These are phyloP conservation scores for Allolobophora icterica DNA, from an alignment of 2,888 invertebrate species.

Conservation along the genomic window DNA sequence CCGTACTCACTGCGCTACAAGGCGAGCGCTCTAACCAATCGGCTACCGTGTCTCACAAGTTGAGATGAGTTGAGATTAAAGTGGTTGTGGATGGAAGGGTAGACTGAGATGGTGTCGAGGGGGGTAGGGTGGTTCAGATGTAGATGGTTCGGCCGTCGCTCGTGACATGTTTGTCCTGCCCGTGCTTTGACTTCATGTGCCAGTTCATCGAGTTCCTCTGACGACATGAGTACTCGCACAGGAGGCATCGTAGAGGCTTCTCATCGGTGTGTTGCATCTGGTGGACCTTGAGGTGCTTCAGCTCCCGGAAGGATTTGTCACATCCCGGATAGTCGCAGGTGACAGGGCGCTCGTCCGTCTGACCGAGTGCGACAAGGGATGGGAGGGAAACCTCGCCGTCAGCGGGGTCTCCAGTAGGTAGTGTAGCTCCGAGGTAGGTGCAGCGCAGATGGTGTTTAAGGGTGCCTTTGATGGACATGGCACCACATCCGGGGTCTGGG, in stretches of 20 bases:
- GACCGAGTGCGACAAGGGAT: constrained; percentile 13
- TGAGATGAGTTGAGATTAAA: too few species aligned
- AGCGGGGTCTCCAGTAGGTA: not conserved
- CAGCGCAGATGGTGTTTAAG: constrained; percentile 43
- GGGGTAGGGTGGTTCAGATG: not conserved
- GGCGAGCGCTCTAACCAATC: too few species aligned
- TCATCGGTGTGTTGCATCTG: constrained; percentile 50
- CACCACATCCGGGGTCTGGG: constrained; percentile 38
- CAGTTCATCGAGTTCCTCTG: constrained; percentile 53
- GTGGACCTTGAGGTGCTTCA: constrained; percentile 50
- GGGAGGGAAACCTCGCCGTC: constrained; percentile 13
- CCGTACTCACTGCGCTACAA: too few species aligned
- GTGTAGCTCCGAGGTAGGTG: constrained; percentile 37
- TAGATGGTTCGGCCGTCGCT: constrained; percentile 49
- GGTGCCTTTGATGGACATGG: constrained; percentile 38
- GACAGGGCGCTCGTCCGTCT: constrained; percentile 37
- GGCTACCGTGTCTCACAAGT: too few species aligned
- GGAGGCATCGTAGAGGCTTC: constrained; percentile 48
- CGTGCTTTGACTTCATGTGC: constrained; percentile 53
- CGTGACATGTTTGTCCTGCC: constrained; percentile 46
- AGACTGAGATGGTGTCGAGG: too few species aligned
- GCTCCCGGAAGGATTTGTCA: constrained; percentile 48
- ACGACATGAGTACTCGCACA: constrained; percentile 49
- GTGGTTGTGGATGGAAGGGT: too few species aligned
- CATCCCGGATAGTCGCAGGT: constrained; percentile 48